Percentiles rank a stretch among this genome's conserved stretches.
Evolutionary conservation across 2,888 invertebrate genomes (phyloP).

Genomic region (Caenorhabditis sp.): DNA sequence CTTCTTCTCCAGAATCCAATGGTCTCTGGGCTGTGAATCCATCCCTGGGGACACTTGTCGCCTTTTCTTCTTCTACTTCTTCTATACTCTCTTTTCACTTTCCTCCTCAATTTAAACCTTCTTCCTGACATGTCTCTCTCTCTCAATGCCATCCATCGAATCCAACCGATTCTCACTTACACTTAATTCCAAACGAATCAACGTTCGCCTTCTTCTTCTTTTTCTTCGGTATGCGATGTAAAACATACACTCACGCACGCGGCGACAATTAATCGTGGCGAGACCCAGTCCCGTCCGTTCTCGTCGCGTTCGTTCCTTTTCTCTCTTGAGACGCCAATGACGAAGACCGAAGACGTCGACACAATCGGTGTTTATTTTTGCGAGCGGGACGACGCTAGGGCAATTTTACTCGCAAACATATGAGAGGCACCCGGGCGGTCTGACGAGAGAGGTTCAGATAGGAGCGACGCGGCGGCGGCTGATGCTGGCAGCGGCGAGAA

Average conservation of each 20-base stretch:
- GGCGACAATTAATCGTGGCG: conserved; percentile 58
- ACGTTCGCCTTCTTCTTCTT: conserved; percentile 12
- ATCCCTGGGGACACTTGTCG: conserved; percentile 50
- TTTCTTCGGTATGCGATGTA: conserved; percentile 16
- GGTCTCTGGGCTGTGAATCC: conserved; percentile 26
- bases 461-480: conserved; percentile 46
- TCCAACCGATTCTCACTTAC: background rate
- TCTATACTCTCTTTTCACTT: conserved; percentile 32
- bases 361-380: conserved; percentile 64
- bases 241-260: no score
- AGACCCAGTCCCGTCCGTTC: conserved; percentile 41
- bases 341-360: conserved; percentile 53
- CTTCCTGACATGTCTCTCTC: conserved; percentile 4
- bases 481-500: conserved; percentile 39
- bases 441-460: conserved; percentile 50
- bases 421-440: conserved; percentile 57
- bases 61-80: conserved; percentile 26
- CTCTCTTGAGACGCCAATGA: conserved; percentile 53
- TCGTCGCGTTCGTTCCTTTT: conserved; percentile 24
- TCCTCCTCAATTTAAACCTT: conserved; percentile 30
- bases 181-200: conserved; percentile 46
- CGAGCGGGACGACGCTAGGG: conserved; percentile 63
- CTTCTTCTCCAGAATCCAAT: conserved; percentile 22
- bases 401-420: conserved; percentile 64
- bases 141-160: background rate